These are phyloP conservation scores for Pangasius macronema DNA, from an alignment of 2,797 vertebrate species.

Conservation along the genomic window DNA sequence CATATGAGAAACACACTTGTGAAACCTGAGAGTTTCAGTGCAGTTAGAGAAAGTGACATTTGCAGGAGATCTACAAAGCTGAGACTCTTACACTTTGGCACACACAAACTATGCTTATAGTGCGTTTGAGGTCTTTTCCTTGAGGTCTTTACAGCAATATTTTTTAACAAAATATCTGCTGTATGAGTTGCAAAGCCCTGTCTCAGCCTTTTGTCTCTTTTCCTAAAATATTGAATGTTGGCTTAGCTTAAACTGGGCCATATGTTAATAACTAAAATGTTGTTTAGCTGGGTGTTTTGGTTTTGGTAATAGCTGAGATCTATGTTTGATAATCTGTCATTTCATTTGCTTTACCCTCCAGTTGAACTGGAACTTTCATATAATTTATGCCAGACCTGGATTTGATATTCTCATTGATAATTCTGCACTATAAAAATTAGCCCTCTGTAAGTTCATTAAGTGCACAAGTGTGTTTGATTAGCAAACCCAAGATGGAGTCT, in stretches of 20 bases:
- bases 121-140: slow-evolving; percentile 16
- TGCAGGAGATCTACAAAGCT: slow-evolving; percentile 21
- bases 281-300: slow-evolving; percentile 6
- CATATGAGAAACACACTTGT: slow-evolving; percentile 19
- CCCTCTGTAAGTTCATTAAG: slow-evolving; percentile 34
- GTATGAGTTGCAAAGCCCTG: slow-evolving; percentile 6
- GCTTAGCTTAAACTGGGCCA: neutral
- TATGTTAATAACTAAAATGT: neutral
- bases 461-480: slow-evolving; percentile 42
- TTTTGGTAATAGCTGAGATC: slow-evolving; percentile 8
- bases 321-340: slow-evolving; percentile 14
- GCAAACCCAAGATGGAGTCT: slow-evolving; percentile 37
- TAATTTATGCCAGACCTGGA: neutral
- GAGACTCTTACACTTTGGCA: neutral
- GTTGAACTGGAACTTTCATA: neutral
- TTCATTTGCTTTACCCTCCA: slow-evolving; percentile 10
- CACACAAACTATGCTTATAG: slow-evolving; percentile 5
- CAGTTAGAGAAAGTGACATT: slow-evolving; percentile 45
- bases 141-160: neutral
- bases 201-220: slow-evolving; percentile 5
- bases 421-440: slow-evolving; percentile 17
- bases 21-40: slow-evolving; percentile 38
- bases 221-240: neutral
- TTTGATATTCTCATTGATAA: neutral
- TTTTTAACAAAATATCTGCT: neutral